Conservation (phyloP, 2,797 vertebrate species). For the Emydoidea blandingii region DNA sequence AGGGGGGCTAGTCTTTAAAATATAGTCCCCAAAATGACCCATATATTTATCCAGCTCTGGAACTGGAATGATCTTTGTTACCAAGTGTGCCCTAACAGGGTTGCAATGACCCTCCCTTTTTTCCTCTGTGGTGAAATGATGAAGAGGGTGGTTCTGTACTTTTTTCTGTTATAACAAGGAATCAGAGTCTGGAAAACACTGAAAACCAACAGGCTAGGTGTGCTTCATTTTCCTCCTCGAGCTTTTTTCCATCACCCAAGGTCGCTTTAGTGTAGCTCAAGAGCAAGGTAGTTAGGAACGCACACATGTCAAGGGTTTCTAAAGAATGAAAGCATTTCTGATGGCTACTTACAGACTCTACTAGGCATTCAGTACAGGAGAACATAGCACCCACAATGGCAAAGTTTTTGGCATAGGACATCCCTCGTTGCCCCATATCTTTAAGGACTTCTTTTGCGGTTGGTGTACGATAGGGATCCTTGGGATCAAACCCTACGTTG, state of each 20-base stretch:
- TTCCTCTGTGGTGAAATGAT: neutral
- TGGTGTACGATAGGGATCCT: constrained; percentile 93
- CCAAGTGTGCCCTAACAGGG: neutral
- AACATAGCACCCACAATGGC: constrained; percentile 98
- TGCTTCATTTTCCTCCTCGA: neutral
- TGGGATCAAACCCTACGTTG: constrained; percentile 96
- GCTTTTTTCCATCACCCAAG: neutral
- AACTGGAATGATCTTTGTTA: neutral
- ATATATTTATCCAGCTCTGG: neutral
- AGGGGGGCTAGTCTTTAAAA: neutral
- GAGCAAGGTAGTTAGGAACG: neutral
- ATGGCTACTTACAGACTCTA: constrained; percentile 92
- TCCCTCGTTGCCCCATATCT: constrained; percentile 98
- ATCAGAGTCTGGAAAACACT: neutral
- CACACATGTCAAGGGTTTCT: neutral
- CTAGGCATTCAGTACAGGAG: constrained; percentile 96
- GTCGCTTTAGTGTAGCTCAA: neutral
- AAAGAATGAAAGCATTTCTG: neutral
- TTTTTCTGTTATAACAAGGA: neutral
- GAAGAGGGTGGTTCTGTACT: neutral
- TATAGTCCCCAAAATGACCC: neutral
- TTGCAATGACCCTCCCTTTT: neutral
- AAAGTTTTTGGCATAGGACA: constrained; percentile 99
- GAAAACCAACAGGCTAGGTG: neutral
- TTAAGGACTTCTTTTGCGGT: constrained; percentile 94